These are phyloP conservation scores for Sphenopsis melanotis DNA, from an alignment of 2,797 vertebrate genomes.

Conservation along the genomic window DNA sequence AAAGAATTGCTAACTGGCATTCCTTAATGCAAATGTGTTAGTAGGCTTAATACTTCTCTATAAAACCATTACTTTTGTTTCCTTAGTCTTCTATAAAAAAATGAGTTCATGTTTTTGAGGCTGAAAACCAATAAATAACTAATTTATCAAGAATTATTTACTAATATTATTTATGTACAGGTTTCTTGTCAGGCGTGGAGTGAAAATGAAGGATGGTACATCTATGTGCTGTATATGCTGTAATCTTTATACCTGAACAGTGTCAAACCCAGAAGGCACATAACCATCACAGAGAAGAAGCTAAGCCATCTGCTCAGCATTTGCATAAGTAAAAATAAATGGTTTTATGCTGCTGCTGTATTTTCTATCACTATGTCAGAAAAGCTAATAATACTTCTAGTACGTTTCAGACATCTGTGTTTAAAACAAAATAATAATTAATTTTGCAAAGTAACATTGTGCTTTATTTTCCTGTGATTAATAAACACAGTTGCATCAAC, in stretches of 20 bases:
- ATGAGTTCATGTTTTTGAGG: neutral
- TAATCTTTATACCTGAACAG: neutral
- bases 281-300: neutral
- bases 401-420: neutral
- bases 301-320: neutral
- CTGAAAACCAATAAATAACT: neutral
- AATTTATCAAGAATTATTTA: neutral
- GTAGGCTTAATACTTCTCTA: neutral
- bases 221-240: neutral
- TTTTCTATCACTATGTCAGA: neutral
- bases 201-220: neutral
- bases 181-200: neutral
- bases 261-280: neutral
- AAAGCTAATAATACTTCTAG: neutral
- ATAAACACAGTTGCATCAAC: neutral
- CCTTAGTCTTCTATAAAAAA: neutral
- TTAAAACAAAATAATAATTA: neutral
- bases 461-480: neutral
- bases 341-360: neutral
- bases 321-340: neutral
- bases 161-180: neutral
- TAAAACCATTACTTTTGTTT: neutral
- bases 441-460: neutral
- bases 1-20: neutral
- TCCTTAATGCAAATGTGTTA: neutral